Evolutionary conservation across 2,113 vertebrate genomes (phyloP).

Genomic region (Pica pica): DNA sequence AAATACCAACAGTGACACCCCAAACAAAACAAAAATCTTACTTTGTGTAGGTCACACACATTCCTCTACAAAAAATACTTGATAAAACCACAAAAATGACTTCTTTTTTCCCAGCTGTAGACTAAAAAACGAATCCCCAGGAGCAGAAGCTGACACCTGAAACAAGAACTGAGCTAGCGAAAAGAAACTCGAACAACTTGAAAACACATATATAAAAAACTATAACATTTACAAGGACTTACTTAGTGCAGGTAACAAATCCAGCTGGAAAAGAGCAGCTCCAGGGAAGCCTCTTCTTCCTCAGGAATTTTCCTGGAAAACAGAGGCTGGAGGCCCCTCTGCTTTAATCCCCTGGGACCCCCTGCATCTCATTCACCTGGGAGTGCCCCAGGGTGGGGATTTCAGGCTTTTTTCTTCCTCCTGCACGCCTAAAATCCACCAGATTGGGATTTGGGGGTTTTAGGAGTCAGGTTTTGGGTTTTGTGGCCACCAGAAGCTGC

Average conservation of each 20-base stretch:
- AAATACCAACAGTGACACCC: fast-evolving
- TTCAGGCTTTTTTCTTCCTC: no score
- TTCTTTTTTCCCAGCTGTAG: fast-evolving
- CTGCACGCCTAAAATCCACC: no score
- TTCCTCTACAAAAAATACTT: fast-evolving
- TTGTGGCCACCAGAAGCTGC: no score
- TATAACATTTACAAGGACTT: fast-evolving
- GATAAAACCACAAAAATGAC: fast-evolving
- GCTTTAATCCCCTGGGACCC: neutral
- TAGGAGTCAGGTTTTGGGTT: no score
- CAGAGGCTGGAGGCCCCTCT: fast-evolving
- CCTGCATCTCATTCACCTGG: neutral
- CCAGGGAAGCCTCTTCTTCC: fast-evolving
- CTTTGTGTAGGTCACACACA: fast-evolving
- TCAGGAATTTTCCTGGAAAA: fast-evolving
- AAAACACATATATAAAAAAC: fast-evolving
- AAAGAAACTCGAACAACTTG: fast-evolving
- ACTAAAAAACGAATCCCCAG: neutral
- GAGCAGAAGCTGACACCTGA: fast-evolving
- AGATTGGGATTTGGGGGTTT: no score
- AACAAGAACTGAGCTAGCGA: fast-evolving
- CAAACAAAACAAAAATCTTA: fast-evolving
- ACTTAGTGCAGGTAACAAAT: fast-evolving
- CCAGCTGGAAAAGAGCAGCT: fast-evolving
- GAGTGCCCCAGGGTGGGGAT: neutral